Base-by-base conservation (phyloP, 2,113 vertebrate species). In the Ptilonorhynchus violaceus region DNA sequence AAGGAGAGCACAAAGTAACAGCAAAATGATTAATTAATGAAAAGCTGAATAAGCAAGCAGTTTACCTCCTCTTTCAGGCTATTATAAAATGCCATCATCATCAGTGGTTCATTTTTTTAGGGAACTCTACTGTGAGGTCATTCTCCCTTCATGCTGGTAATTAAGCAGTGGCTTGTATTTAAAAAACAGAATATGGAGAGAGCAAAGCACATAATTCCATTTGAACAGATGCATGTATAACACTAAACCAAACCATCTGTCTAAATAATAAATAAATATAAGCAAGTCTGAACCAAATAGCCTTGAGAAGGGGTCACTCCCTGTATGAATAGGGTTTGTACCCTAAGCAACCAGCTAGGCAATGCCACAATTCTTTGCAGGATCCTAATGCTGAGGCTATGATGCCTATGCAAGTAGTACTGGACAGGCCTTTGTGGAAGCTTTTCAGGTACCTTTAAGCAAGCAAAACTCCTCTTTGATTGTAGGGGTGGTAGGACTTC, bases 221-320 rank as follows among this genome's bases (percentile, higher is more conserved):
- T 94, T 88, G 66, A 96, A 88, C 17, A 19, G 42, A 60, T 77
- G 19, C 27, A 25, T 19, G 10, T 84, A 8, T 52, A 72, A 78
- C 18, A 47, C 31, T 79, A 76, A 88, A 78, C 27, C 31, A 77
- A 76, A 44, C n/a, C 35, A 42, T 66, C 64, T 76, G 25, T 31
- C 60, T 89, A 91, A 92, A 90, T 70, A 83, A 92, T 41, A 97
- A 95, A 90, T 74, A 85, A 88, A 67, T n/a, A 83, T 52, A 89
- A 72, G 2, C 8, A 59, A 78, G 35, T 35, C 60, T 73, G 53
- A 88, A 76, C 3, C 17, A 79, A 82, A 35, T 1, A 83, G 30
- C 42, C 15, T 6, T 23, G 13, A 70, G 52, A 79, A 76, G 21
- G 11, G 16, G 47, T 84, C 19, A 4, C 42, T 77, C 39, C 25